Evolutionary conservation across 2,113 vertebrate genomes (phyloP).

Genomic region (Nycticorax nycticorax): DNA sequence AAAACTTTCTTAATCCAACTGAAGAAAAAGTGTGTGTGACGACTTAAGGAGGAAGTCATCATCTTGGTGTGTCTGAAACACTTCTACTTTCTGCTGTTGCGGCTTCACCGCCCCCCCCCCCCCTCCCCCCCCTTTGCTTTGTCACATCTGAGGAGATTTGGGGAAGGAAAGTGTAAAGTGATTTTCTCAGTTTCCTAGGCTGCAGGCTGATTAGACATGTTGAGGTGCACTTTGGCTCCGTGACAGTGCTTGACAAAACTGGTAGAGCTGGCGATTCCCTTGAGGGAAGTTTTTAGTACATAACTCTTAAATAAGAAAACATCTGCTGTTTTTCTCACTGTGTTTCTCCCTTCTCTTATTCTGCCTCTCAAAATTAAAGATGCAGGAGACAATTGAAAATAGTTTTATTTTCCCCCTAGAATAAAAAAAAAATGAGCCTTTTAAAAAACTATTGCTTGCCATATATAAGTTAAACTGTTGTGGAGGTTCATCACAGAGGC

Average conservation of each 20-base stretch:
- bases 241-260: conserved; percentile 15
- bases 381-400: not conserved
- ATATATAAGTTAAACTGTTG: not conserved
- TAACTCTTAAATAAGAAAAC: conserved; percentile 49
- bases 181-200: conserved; percentile 43
- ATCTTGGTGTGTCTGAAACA: not conserved
- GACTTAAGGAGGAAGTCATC: not conserved
- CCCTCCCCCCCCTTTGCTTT: not conserved
- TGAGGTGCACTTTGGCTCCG: conserved; percentile 15
- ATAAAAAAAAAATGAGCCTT: not conserved
- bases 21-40: not conserved
- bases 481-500: not conserved
- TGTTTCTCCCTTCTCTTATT: not conserved
- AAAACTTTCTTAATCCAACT: not conserved
- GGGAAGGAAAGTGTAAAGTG: not conserved
- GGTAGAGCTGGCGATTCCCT: not conserved
- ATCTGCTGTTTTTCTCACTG: not conserved
- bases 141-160: not conserved
- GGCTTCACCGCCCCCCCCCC: not conserved
- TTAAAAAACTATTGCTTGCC: not conserved
- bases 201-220: conserved; percentile 41
- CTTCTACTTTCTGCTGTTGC: not conserved
- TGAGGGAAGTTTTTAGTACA: not conserved
- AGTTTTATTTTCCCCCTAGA: not conserved
- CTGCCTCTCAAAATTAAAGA: not conserved